Percentiles rank a stretch among this genome's conserved stretches.
Conservation (phyloP, 2,113 vertebrate genomes). For the Sialia sialis region DNA sequence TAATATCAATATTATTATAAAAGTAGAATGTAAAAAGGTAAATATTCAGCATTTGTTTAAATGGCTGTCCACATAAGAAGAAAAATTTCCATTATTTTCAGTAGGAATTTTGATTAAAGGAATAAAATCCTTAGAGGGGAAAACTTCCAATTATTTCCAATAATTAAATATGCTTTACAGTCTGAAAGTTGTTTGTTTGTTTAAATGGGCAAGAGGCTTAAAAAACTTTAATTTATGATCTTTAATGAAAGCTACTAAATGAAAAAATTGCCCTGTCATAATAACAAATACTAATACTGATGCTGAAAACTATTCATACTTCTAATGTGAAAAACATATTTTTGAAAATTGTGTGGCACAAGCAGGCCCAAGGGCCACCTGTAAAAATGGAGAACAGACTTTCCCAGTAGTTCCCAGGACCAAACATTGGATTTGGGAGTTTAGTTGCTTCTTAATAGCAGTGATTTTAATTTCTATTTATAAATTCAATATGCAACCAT, state of each 20-base stretch:
- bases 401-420: neutral
- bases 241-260: neutral
- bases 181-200: neutral
- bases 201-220: neutral
- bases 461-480: neutral
- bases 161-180: neutral
- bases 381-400: neutral
- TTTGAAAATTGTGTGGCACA: neutral
- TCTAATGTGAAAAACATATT: neutral
- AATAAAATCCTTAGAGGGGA: neutral
- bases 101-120: neutral
- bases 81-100: neutral
- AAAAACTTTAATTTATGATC: neutral
- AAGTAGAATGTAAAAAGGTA: neutral
- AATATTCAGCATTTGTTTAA: neutral
- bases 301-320: neutral
- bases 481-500: neutral
- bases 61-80: neutral
- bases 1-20: neutral
- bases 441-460: neutral
- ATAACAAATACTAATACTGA: neutral
- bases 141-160: neutral
- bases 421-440: neutral
- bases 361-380: neutral
- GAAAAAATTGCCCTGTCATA: neutral